Evolutionary conservation across 2,797 vertebrate genomes (phyloP), one percentile per base, ranked within the genome.

Genomic region (Cryptoblepharus egeriae): DNA sequence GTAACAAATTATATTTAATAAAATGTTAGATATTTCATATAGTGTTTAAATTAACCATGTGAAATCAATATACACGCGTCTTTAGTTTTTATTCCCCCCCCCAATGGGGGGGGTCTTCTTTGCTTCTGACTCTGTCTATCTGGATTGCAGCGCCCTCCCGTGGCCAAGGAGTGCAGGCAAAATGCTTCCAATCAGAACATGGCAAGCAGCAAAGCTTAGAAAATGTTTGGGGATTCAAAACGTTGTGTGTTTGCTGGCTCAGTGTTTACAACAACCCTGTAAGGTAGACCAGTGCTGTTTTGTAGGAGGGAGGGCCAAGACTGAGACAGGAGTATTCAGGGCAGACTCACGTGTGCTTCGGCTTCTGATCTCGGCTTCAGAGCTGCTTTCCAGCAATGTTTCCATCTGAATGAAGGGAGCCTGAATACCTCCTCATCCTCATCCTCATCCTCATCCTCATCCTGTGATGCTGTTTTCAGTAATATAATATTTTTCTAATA

Each of bases 91-190:
- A 42, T 1, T 37, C 39, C 28, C 2, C 42, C 4, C 30, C 32
- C 7, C 2, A n/a, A n/a, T n/a, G n/a, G n/a, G n/a, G n/a, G n/a
- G n/a, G n/a, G 3, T 12, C 35, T 70, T 70, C 39, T n/a, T 26
- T 45, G 24, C 5, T 70, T n/a, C 37, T 24, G 12, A n/a, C 32
- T 4, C 28, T 13, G 49, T 85, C 89, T 42, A 57, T 5, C 0
- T 72, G 77, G 77, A 16, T 67, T 84, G 80, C 67, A 63, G 86
- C 64, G 77, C 87, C 90, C 91, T 89, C 92, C 80, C 74, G 90
- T 71, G 90, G 86, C 0, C 61, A 81, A 85, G 85, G 81, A 11
- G 32, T 60, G 81, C 85, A 85, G 74, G 49, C 13, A 73, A 77
- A 79, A 70, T 69, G 5, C 35, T 76, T 9, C 12, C 18, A n/a